Percentiles rank a stretch among this genome's conserved stretches.
Evolutionary conservation across 2,888 invertebrate genomes (phyloP).

Genomic region (Xestoiulus laeticollis): DNA sequence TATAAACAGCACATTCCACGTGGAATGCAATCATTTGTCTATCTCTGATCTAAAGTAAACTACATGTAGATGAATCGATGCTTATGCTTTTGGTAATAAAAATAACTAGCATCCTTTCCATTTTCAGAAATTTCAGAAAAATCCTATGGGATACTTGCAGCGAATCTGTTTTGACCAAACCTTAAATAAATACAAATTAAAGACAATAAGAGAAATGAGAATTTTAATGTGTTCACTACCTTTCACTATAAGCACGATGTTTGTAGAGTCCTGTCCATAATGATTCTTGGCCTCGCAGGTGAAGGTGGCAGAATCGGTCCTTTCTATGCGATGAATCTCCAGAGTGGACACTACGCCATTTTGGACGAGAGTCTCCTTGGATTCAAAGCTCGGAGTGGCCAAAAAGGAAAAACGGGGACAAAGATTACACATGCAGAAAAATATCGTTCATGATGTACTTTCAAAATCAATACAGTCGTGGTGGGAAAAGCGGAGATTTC

Average conservation of each 20-base stretch:
- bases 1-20: too few relatives aligned
- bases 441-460: not conserved
- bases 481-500: not conserved
- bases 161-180: too few relatives aligned
- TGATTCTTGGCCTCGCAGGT: constrained; percentile 48
- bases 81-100: too few relatives aligned
- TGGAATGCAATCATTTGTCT: too few relatives aligned
- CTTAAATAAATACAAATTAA: too few relatives aligned
- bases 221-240: constrained; percentile 10
- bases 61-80: too few relatives aligned
- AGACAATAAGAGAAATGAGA: not conserved
- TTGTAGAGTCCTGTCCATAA: constrained; percentile 40
- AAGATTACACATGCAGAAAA: constrained; percentile 31
- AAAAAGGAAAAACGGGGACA: constrained; percentile 40
- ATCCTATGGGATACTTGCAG: too few relatives aligned
- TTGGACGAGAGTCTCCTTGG: constrained; percentile 41
- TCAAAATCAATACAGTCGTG: not conserved
- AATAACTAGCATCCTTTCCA: too few relatives aligned
- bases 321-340: constrained; percentile 49
- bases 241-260: constrained; percentile 42
- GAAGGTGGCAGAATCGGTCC: constrained; percentile 46
- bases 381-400: constrained; percentile 51
- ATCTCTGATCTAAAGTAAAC: too few relatives aligned
- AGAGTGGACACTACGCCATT: constrained; percentile 49
- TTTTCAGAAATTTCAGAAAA: too few relatives aligned